Conservation (phyloP, 2,888 invertebrate species). For the Acrobeloides nanus region DNA sequence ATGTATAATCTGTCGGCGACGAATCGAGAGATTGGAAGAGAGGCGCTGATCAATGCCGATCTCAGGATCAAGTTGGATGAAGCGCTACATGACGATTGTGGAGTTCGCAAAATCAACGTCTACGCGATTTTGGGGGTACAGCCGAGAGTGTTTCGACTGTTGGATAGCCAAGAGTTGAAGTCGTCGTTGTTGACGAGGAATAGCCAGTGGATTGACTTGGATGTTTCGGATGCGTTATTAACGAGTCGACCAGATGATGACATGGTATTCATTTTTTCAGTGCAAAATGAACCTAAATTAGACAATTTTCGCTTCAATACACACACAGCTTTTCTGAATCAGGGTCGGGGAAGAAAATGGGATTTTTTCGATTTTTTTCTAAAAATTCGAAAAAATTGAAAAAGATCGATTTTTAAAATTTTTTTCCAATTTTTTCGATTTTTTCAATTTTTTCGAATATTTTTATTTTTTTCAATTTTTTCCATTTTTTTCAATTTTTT, state of each 20-base stretch:
- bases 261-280: constrained; percentile 16
- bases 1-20: constrained; percentile 4
- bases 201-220: constrained; percentile 31
- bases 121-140: constrained; percentile 3
- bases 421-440: no score
- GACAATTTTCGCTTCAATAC: no score
- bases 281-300: no score
- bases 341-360: no score
- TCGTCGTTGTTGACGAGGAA: constrained; percentile 18
- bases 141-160: constrained; percentile 1
- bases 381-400: no score
- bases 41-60: constrained; percentile 5
- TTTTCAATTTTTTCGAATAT: no score
- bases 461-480: no score
- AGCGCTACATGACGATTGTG: background rate
- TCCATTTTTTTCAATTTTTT: no score
- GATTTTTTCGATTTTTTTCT: no score
- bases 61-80: background rate
- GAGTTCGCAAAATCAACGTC: background rate
- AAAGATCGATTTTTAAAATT: no score
- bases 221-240: constrained; percentile 24
- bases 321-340: constrained; percentile 20
- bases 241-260: constrained; percentile 11
- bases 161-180: constrained; percentile 15
- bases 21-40: background rate